Conservation (phyloP, 2,113 vertebrate species). For the Xiphophorus hellerii region DNA sequence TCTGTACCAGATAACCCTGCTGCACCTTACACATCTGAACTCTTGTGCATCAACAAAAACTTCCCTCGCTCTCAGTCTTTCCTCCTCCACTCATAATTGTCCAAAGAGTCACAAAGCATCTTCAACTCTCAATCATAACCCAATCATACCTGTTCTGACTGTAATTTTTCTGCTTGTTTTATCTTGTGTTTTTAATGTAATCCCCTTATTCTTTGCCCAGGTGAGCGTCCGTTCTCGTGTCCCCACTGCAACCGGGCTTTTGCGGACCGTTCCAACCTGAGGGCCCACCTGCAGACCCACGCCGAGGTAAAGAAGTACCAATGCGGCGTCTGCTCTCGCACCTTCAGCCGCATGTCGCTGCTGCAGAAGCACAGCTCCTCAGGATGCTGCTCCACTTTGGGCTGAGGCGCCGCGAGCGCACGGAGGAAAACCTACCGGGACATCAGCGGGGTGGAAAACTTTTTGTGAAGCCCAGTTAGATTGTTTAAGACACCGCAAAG, state of each 20-base stretch:
- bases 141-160: too few species aligned
- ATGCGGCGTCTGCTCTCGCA: constrained; percentile 90
- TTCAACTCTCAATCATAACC: too few species aligned
- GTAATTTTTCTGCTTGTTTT: not conserved
- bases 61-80: not conserved
- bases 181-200: not conserved
- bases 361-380: constrained; percentile 94
- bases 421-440: constrained; percentile 26
- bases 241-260: constrained; percentile 95
- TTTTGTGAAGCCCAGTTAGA: constrained; percentile 28
- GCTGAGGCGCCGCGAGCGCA: constrained; percentile 46
- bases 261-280: constrained; percentile 96
- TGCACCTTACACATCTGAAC: not conserved
- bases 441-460: constrained; percentile 49
- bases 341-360: constrained; percentile 97
- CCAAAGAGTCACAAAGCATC: not conserved
- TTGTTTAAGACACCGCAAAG: constrained; percentile 47
- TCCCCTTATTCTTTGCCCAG: constrained; percentile 65
- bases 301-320: constrained; percentile 98
- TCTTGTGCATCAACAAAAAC: not conserved
- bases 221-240: constrained; percentile 96
- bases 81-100: not conserved
- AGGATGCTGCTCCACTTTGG: constrained; percentile 85
- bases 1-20: too few species aligned
- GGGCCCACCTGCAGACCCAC: constrained; percentile 97